A percentile compares a stretch with the other conserved stretches of the same genome.
phyloP scores from a whole-genome alignment of 2,113 vertebrate genomes.

The Colossoma macropomum region DNA sequence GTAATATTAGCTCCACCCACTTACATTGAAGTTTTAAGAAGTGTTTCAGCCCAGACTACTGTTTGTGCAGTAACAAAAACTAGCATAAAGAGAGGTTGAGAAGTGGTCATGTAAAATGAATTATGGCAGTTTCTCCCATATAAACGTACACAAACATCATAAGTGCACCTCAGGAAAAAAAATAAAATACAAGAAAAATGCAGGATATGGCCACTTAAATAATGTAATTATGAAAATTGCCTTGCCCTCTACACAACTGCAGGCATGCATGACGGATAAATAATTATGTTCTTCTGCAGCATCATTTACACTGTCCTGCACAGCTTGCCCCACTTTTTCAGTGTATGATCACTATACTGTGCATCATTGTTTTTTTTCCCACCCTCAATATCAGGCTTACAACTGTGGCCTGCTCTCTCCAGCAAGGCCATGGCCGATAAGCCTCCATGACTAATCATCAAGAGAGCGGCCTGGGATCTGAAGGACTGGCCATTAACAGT shows the following conservation, averaged over 20 bases:
- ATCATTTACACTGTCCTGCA: too few species aligned
- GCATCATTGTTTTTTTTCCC: neutral
- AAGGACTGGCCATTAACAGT: constrained; percentile 23
- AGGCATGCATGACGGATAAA: neutral
- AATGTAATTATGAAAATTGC: neutral
- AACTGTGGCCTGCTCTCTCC: neutral
- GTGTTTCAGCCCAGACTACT: too few species aligned
- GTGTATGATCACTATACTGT: neutral
- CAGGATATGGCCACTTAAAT: too few species aligned
- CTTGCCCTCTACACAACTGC: neutral
- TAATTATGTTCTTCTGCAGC: neutral
- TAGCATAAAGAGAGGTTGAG: neutral
- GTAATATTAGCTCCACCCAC: too few species aligned
- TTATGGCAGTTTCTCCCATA: neutral
- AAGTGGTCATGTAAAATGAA: neutral
- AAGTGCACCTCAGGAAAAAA: too few species aligned
- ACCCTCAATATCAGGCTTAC: neutral
- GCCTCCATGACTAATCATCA: neutral
- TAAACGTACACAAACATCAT: too few species aligned
- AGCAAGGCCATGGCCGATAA: neutral
- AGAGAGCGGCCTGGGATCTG: constrained; percentile 2
- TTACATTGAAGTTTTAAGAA: too few species aligned
- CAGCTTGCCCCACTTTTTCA: neutral
- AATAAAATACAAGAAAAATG: too few species aligned
- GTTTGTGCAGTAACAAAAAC: too few species aligned